These are phyloP conservation scores for Helleia helle DNA, from an alignment of 2,888 invertebrate genomes.

Conservation along the genomic window DNA sequence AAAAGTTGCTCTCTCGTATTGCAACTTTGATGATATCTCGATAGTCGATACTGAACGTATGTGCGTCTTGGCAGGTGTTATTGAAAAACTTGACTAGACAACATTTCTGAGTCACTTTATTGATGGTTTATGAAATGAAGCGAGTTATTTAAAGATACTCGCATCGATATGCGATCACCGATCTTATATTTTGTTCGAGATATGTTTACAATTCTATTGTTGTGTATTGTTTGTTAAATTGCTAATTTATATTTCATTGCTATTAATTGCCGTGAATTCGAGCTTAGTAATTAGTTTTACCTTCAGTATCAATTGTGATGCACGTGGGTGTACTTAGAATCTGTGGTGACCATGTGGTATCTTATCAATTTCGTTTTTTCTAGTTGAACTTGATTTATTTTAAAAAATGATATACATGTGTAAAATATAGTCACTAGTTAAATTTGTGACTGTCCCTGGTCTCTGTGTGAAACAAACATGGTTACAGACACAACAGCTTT, in stretches of 20 bases:
- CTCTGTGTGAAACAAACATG: no score
- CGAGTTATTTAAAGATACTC: slow-evolving; percentile 16
- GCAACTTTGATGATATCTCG: slow-evolving; percentile 22
- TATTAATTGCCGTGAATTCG: neutral
- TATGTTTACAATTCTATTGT: neutral
- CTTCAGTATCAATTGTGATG: neutral
- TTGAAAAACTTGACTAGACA: slow-evolving; percentile 48
- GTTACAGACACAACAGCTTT: no score
- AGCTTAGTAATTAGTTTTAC: neutral
- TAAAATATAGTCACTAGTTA: no score
- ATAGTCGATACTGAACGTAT: slow-evolving; percentile 12
- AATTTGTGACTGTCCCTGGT: no score
- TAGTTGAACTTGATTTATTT: no score
- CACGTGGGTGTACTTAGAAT: neutral
- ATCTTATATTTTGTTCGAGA: neutral
- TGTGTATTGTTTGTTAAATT: neutral
- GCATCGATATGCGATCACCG: neutral
- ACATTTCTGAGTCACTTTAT: slow-evolving; percentile 34
- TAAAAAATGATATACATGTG: no score
- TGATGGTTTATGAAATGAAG: slow-evolving; percentile 16
- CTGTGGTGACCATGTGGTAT: neutral
- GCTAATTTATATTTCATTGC: slow-evolving; percentile 1
- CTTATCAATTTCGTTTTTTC: no score
- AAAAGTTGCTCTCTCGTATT: slow-evolving; percentile 15
- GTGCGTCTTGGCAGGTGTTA: slow-evolving; percentile 43